A percentile compares a stretch with the other conserved stretches of the same genome.
phyloP scores from a whole-genome alignment of 2,888 invertebrate genomes.

The Auanema freiburgensis region DNA sequence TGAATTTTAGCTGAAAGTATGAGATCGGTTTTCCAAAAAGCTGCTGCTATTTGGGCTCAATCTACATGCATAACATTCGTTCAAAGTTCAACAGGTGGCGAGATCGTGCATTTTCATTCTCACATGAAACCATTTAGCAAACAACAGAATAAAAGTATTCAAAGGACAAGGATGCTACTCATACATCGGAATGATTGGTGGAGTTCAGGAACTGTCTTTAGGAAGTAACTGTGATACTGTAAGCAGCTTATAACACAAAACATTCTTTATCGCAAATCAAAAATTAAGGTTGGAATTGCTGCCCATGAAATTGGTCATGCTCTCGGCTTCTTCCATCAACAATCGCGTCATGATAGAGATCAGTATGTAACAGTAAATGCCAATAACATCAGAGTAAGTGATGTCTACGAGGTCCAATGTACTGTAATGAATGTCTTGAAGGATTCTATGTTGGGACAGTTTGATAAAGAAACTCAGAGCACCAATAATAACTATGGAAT shows the following conservation, averaged over 20 bases:
- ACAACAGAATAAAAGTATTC: too few relatives aligned
- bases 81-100: too few relatives aligned
- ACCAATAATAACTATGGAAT: constrained; percentile 44
- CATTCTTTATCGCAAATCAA: too few relatives aligned
- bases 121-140: too few relatives aligned
- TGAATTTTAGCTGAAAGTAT: too few relatives aligned
- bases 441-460: constrained; percentile 23
- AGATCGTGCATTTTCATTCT: too few relatives aligned
- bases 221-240: too few relatives aligned
- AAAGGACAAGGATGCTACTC: too few relatives aligned
- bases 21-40: constrained; percentile 11
- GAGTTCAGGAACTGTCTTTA: too few relatives aligned
- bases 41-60: constrained; percentile 1
- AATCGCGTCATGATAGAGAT: constrained; percentile 17
- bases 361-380: constrained; percentile 16
- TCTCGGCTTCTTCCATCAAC: constrained; percentile 56
- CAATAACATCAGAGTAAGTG: constrained; percentile 14
- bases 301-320: constrained; percentile 56
- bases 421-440: background rate
- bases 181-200: too few relatives aligned
- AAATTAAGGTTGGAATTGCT: constrained; percentile 33
- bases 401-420: background rate
- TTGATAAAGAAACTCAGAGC: constrained; percentile 29
- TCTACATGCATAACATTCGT: too few relatives aligned
- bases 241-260: too few relatives aligned